A percentile compares a stretch with the other conserved stretches of the same genome.
These are phyloP conservation scores for Asbolus verrucosus DNA, from an alignment of 1,140 invertebrate genomes.

Conservation along the genomic window DNA sequence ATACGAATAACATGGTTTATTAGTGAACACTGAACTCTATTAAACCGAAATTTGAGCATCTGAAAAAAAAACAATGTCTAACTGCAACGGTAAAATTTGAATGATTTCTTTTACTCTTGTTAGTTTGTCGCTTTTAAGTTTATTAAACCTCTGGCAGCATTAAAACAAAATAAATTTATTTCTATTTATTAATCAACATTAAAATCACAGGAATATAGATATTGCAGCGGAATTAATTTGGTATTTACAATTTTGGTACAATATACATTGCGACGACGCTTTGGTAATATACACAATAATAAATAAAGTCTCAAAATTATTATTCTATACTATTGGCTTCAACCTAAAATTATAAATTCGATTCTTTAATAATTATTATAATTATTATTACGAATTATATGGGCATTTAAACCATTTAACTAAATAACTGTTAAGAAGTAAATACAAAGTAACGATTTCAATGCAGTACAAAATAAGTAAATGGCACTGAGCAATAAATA, in stretches of 20 bases:
- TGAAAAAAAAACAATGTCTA: too few species aligned
- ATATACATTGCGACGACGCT: neutral
- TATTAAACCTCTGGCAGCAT: too few species aligned
- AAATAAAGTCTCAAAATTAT: neutral
- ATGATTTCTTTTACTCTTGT: too few species aligned
- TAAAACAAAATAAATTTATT: neutral
- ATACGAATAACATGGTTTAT: slow-evolving; percentile 6
- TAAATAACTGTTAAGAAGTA: too few species aligned
- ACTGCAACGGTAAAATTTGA: too few species aligned
- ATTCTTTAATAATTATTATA: too few species aligned
- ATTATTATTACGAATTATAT: too few species aligned
- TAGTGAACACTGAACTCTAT: neutral
- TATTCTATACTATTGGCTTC: neutral
- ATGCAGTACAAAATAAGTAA: slow-evolving; percentile 6
- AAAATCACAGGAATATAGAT: slow-evolving; percentile 36
- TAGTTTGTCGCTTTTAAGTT: too few species aligned
- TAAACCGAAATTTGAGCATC: neutral
- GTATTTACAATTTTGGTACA: slow-evolving; percentile 11
- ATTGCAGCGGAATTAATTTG: slow-evolving; percentile 20
- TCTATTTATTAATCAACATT: slow-evolving; percentile 33
- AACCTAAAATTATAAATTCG: too few species aligned
- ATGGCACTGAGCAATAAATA: slow-evolving; percentile 6
- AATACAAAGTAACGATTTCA: too few species aligned
- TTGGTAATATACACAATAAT: slow-evolving; percentile 10
- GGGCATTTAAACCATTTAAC: neutral